These are phyloP conservation scores for Cyanoderma ruficeps DNA, from an alignment of 2,113 vertebrate genomes.

Conservation along the genomic window DNA sequence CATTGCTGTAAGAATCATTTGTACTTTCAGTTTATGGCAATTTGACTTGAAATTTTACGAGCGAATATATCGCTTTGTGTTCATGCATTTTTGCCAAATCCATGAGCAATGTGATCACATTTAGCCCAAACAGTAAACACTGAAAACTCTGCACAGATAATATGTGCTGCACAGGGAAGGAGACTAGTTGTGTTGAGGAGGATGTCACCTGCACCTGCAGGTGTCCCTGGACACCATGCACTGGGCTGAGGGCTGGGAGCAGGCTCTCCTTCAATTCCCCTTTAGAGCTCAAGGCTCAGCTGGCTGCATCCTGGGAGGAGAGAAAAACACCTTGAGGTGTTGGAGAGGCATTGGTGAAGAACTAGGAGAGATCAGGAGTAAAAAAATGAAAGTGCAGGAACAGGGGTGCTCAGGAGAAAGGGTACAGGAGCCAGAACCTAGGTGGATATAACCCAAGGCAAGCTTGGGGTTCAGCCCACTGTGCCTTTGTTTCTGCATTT, in stretches of 20 bases:
- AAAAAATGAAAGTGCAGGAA: neutral
- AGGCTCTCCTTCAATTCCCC: neutral
- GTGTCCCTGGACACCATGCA: neutral
- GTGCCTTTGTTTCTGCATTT: accelerated
- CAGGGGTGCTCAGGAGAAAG: neutral
- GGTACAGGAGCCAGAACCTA: neutral
- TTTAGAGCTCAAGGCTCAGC: neutral
- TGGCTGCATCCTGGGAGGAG: neutral
- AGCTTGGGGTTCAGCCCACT: neutral
- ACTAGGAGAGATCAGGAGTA: neutral
- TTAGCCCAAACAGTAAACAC: neutral
- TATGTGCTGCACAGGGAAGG: neutral
- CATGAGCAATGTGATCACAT: neutral
- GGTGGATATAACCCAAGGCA: neutral
- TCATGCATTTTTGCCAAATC: neutral
- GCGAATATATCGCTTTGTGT: accelerated
- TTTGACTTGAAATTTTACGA: neutral
- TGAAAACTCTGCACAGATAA: neutral
- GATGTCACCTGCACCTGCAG: neutral
- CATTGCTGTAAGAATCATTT: neutral
- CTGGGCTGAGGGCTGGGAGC: neutral
- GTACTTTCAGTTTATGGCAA: neutral
- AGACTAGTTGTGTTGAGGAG: neutral
- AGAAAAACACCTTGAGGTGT: neutral
- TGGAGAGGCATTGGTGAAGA: neutral